These are phyloP conservation scores for Buteo buteo DNA, from an alignment of 2,113 vertebrate species.

Conservation along the genomic window DNA sequence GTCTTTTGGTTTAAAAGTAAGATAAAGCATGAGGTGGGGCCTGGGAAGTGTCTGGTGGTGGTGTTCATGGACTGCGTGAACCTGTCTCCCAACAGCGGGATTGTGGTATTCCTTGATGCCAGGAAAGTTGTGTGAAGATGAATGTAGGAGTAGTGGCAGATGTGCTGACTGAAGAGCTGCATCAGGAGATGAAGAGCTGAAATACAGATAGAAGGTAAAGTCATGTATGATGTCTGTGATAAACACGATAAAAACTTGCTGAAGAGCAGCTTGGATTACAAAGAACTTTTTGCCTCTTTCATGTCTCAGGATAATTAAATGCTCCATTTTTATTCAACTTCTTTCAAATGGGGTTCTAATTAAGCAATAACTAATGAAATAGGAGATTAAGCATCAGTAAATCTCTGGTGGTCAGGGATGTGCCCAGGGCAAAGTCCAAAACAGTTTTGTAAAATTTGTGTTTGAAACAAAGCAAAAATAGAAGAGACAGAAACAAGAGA, in stretches of 20 bases:
- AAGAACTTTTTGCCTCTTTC: conserved; percentile 21
- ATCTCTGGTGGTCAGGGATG: neutral
- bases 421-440: neutral
- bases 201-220: neutral
- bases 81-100: neutral
- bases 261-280: conserved; percentile 9
- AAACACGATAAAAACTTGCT: conserved; percentile 19
- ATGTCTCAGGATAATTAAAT: neutral
- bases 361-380: conserved; percentile 37
- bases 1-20: neutral
- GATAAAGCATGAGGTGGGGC: neutral
- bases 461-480: conserved; percentile 4
- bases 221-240: neutral
- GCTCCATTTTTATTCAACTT: neutral
- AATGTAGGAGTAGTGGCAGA: neutral
- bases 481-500: neutral
- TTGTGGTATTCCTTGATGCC: neutral
- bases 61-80: neutral
- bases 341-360: conserved; percentile 32
- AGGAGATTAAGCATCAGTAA: neutral
- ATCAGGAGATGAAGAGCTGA: neutral
- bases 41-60: neutral
- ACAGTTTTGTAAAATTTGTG: neutral
- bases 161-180: conserved; percentile 11
- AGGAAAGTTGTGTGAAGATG: neutral